phyloP scores from a whole-genome alignment of 2,113 vertebrate species.

The Piliocolobus tephrosceles region DNA sequence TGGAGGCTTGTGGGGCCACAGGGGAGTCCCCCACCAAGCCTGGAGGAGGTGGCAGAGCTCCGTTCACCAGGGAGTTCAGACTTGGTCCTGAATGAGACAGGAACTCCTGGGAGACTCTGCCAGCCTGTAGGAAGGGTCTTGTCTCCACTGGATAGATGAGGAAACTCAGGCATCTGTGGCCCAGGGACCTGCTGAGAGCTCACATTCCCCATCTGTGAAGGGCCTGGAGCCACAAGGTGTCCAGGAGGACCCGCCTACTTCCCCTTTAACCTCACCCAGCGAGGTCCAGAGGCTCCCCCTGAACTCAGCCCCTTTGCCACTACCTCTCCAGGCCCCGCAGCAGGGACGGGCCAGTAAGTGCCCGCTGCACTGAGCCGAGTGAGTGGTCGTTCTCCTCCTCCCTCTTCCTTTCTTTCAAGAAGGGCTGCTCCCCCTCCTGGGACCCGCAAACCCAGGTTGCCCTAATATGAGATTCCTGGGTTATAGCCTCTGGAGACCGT shows the following conservation, averaged over 20 bases:
- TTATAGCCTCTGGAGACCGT: not conserved
- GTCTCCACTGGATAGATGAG: not conserved
- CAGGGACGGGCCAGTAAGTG: not conserved
- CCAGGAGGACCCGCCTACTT: accelerated
- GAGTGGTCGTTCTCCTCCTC: not conserved
- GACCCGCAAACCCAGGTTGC: accelerated
- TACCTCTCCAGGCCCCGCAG: not conserved
- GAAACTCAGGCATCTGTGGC: not conserved
- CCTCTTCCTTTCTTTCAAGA: not conserved
- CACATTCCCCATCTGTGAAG: accelerated
- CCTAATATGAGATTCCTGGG: accelerated
- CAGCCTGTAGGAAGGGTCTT: accelerated
- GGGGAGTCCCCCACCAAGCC: accelerated
- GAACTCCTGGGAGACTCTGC: not conserved
- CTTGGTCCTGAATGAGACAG: not conserved
- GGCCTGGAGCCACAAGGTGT: accelerated
- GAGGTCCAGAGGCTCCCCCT: no score
- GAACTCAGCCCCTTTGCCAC: no score
- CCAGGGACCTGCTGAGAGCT: not conserved
- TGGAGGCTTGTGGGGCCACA: accelerated
- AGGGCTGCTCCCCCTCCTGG: not conserved
- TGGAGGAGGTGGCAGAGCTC: accelerated
- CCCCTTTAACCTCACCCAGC: accelerated
- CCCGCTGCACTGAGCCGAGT: accelerated
- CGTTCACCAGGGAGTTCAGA: accelerated